phyloP scores from a whole-genome alignment of 1,140 invertebrate species.

The Pteromalus puparum region DNA sequence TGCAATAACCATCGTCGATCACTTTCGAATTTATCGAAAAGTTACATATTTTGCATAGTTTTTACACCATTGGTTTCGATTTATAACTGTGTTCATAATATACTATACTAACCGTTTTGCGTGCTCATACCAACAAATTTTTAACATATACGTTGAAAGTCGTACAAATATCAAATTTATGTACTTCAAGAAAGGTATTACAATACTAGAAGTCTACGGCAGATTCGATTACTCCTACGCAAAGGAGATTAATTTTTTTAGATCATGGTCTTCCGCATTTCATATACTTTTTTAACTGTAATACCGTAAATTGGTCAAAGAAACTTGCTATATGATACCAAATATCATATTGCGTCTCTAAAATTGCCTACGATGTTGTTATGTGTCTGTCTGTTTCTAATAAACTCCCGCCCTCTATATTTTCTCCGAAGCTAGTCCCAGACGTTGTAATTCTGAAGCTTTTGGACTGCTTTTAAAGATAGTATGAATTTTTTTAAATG shows the following conservation, averaged over 20 bases:
- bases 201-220: background rate
- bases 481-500: background rate
- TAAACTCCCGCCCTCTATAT: conserved; percentile 7
- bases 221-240: background rate
- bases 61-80: background rate
- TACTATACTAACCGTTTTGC: background rate
- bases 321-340: background rate
- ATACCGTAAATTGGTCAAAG: background rate
- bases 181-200: background rate
- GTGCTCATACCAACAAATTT: background rate
- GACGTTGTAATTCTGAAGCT: conserved; percentile 40
- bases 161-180: background rate
- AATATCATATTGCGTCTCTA: conserved; percentile 14
- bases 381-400: conserved; percentile 71
- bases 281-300: background rate
- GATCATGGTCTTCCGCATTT: background rate
- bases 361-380: conserved; percentile 62
- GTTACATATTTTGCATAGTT: background rate
- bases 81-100: background rate
- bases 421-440: conserved; percentile 69
- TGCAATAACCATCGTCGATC: background rate
- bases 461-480: background rate
- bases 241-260: background rate
- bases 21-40: background rate
- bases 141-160: background rate